These are phyloP conservation scores for Coccyzus lansbergi DNA, from an alignment of 2,797 vertebrate species.

Conservation along the genomic window DNA sequence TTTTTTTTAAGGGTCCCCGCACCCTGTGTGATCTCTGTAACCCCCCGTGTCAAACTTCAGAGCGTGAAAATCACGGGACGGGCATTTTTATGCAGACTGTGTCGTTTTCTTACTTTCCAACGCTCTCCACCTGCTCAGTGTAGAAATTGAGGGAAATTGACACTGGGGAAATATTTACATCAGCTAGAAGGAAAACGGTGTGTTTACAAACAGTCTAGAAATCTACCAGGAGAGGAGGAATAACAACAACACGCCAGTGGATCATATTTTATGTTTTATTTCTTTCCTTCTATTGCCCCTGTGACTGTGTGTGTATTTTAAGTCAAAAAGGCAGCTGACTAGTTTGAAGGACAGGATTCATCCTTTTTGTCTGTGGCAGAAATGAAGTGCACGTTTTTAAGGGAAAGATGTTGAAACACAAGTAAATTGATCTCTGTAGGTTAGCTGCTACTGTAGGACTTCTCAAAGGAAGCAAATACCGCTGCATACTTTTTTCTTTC, in stretches of 20 bases:
- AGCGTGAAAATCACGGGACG: not conserved
- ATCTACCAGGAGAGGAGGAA: not conserved
- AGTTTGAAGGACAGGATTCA: accelerated
- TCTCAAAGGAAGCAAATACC: not conserved
- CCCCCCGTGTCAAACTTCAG: not conserved
- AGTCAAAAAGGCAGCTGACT: not conserved
- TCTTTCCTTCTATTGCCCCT: not conserved
- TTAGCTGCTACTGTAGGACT: not conserved
- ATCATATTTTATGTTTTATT: not conserved
- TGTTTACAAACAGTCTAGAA: not conserved
- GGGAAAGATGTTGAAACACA: not conserved
- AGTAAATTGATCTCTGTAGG: not conserved
- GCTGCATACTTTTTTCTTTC: not conserved
- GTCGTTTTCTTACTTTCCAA: not conserved
- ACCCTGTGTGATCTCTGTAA: not conserved
- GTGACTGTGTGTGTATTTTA: not conserved
- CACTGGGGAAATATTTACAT: not conserved
- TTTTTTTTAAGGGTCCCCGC: not conserved
- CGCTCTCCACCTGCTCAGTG: accelerated
- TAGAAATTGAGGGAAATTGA: not conserved
- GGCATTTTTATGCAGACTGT: not conserved
- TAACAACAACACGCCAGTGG: not conserved
- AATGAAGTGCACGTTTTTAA: accelerated
- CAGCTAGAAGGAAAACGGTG: not conserved
- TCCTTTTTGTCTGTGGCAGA: not conserved